Percentiles rank a stretch among this genome's conserved stretches.
Evolutionary conservation across 2,113 vertebrate species (phyloP).

Genomic region (Microtus oregoni): DNA sequence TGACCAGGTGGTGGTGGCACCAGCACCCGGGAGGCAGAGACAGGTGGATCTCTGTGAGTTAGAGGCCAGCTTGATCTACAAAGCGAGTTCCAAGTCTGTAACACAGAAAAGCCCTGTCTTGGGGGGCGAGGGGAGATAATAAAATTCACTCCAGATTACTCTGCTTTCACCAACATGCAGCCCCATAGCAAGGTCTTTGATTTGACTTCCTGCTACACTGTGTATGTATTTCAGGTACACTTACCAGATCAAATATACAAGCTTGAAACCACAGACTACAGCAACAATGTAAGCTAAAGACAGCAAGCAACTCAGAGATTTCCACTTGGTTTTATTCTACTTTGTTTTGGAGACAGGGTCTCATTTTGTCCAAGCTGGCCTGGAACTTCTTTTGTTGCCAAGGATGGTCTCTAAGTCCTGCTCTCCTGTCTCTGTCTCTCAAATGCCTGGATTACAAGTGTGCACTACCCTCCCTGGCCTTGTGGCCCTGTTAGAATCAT

Average conservation of each 20-base stretch:
- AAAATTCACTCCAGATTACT: neutral
- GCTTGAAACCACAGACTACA: neutral
- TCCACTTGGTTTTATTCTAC: neutral
- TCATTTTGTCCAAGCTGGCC: neutral
- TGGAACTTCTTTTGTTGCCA: neutral
- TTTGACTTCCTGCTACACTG: neutral
- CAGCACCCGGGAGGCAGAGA: neutral
- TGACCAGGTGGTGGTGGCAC: neutral
- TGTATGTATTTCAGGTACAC: neutral
- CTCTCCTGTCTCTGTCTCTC: neutral
- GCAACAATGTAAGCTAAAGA: neutral
- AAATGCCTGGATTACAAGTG: neutral
- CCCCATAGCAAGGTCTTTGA: neutral
- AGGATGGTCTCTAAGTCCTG: neutral
- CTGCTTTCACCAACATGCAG: neutral
- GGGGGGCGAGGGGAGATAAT: no score
- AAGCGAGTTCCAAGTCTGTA: neutral
- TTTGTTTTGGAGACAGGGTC: neutral
- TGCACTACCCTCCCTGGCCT: neutral
- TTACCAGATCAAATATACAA: slow-evolving; percentile 7
- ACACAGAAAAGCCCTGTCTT: neutral
- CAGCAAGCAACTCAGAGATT: fast-evolving
- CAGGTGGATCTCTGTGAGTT: neutral
- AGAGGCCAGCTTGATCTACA: neutral
- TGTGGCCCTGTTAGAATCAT: neutral